Conservation (phyloP, 1,140 invertebrate species). For the Diachasmimorpha longicaudata region DNA sequence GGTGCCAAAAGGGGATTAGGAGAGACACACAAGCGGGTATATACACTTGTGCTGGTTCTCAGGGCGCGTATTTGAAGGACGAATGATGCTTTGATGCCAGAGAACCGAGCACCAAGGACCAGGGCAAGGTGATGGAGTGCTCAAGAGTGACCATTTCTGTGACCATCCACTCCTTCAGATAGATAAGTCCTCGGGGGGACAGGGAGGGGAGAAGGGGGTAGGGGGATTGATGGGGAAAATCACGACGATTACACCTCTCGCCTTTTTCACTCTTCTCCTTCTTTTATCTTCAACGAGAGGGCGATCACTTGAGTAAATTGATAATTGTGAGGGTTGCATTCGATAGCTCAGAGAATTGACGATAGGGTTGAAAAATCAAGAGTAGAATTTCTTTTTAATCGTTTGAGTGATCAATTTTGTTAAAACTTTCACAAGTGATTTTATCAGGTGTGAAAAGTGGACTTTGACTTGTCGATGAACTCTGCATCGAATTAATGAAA, state of each 20-base stretch:
- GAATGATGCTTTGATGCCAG: slow-evolving; percentile 44
- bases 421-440: too few relatives aligned
- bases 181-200: not conserved
- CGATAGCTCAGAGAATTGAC: too few relatives aligned
- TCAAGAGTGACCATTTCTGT: slow-evolving; percentile 34
- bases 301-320: not conserved
- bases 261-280: not conserved
- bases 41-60: not conserved
- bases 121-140: slow-evolving; percentile 41
- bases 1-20: slow-evolving; percentile 7
- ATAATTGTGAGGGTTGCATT: not conserved
- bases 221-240: slow-evolving; percentile 4
- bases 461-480: too few relatives aligned
- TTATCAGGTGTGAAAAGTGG: too few relatives aligned
- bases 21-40: not conserved
- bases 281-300: not conserved
- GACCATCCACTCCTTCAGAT: slow-evolving; percentile 9
- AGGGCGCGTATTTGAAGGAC: slow-evolving; percentile 41
- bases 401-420: too few relatives aligned
- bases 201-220: slow-evolving; percentile 9
- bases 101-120: slow-evolving; percentile 39
- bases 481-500: too few relatives aligned
- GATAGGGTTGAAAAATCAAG: too few relatives aligned
- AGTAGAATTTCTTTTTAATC: too few relatives aligned
- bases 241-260: not conserved